A percentile compares a stretch with the other conserved stretches of the same genome.
Evolutionary conservation across 1,140 invertebrate genomes (phyloP).

Genomic region (Phymorhynchus buccinoides): DNA sequence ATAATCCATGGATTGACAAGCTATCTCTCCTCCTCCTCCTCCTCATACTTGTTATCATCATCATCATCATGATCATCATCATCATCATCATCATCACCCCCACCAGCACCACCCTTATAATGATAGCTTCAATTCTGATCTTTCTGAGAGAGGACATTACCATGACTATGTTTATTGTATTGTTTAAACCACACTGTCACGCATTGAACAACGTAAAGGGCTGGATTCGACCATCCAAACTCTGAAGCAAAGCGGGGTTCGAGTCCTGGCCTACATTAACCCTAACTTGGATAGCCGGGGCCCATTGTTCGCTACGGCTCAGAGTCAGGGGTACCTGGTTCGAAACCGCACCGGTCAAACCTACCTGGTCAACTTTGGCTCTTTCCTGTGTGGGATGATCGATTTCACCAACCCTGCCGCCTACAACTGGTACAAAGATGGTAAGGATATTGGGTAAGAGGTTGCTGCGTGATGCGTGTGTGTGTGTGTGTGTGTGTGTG

Average conservation of each 20-base stretch:
- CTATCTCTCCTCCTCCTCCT: neutral
- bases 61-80: too few species aligned
- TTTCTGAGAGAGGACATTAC: too few species aligned
- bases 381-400: constrained; percentile 70
- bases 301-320: constrained; percentile 63
- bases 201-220: constrained; percentile 35
- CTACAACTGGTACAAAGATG: constrained; percentile 70
- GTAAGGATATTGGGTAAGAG: constrained; percentile 42
- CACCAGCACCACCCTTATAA: too few species aligned
- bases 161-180: too few species aligned
- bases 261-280: constrained; percentile 72
- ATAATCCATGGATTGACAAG: too few species aligned
- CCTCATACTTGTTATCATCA: too few species aligned
- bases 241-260: constrained; percentile 60
- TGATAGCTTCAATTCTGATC: too few species aligned
- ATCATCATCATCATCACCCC: too few species aligned
- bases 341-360: constrained; percentile 56
- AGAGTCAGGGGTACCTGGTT: constrained; percentile 64
- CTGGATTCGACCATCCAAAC: constrained; percentile 63
- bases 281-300: constrained; percentile 71
- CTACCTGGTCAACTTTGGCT: constrained; percentile 69
- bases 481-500: constrained; percentile 17
- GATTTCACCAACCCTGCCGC: constrained; percentile 69
- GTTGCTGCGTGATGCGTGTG: too few species aligned
- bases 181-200: too few species aligned